A percentile compares a stretch with the other conserved stretches of the same genome.
phyloP scores from a whole-genome alignment of 2,113 vertebrate species.

The Caloenas nicobarica region DNA sequence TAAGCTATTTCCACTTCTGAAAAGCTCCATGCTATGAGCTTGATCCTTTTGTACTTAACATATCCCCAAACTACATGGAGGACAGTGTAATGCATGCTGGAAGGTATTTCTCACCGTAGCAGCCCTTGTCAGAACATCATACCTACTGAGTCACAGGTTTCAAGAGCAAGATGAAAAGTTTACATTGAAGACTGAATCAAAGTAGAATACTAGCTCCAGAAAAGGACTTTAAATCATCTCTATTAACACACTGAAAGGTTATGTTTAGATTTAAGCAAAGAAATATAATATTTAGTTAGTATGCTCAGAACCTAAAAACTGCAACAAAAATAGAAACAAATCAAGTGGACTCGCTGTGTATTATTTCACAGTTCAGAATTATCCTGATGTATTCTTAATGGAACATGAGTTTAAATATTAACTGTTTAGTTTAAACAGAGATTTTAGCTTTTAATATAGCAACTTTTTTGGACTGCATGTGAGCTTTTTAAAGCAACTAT shows the following conservation, averaged over 20 bases:
- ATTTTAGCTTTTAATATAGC: neutral
- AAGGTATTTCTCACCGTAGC: neutral
- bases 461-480: neutral
- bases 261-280: neutral
- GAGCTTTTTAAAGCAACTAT: neutral
- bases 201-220: neutral
- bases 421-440: neutral
- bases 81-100: neutral
- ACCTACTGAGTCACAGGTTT: fast-evolving
- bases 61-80: neutral
- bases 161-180: neutral
- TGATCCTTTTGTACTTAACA: neutral
- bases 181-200: neutral
- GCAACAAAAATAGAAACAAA: neutral
- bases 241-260: neutral
- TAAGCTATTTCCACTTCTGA: neutral
- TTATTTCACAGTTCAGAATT: neutral
- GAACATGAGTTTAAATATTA: neutral
- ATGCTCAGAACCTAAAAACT: neutral
- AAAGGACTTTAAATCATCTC: neutral
- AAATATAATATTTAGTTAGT: neutral
- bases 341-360: neutral
- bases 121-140: neutral
- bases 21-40: neutral
- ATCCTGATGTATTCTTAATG: neutral